These are phyloP conservation scores for Corythornis cristatus DNA, from an alignment of 2,113 vertebrate species.

Conservation along the genomic window DNA sequence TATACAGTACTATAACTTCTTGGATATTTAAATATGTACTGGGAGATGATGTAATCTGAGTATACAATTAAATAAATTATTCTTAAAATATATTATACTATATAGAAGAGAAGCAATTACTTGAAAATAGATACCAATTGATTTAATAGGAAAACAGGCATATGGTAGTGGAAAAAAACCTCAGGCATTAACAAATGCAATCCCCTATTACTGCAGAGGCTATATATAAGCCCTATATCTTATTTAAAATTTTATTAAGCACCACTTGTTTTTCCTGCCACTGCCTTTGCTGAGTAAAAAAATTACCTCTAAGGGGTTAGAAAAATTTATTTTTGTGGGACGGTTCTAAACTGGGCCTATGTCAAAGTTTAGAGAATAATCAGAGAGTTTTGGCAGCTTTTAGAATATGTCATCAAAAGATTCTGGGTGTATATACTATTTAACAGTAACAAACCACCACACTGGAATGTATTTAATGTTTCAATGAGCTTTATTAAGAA, in stretches of 20 bases:
- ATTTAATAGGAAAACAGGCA: background rate
- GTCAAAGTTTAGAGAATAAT: background rate
- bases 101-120: background rate
- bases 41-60: background rate
- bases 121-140: background rate
- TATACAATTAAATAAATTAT: background rate
- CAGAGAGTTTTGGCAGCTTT: background rate
- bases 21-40: no score
- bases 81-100: background rate
- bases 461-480: background rate
- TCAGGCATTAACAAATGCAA: background rate
- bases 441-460: background rate
- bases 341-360: background rate
- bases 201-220: background rate
- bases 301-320: background rate
- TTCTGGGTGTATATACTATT: background rate
- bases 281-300: background rate
- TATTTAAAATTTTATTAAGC: background rate
- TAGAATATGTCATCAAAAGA: background rate
- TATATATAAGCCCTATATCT: background rate
- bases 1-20: background rate
- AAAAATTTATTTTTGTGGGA: background rate
- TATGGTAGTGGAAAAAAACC: background rate
- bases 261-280: background rate
- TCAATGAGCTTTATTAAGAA: background rate